These are phyloP conservation scores for Clamator glandarius DNA, from an alignment of 2,797 vertebrate genomes.

Conservation along the genomic window DNA sequence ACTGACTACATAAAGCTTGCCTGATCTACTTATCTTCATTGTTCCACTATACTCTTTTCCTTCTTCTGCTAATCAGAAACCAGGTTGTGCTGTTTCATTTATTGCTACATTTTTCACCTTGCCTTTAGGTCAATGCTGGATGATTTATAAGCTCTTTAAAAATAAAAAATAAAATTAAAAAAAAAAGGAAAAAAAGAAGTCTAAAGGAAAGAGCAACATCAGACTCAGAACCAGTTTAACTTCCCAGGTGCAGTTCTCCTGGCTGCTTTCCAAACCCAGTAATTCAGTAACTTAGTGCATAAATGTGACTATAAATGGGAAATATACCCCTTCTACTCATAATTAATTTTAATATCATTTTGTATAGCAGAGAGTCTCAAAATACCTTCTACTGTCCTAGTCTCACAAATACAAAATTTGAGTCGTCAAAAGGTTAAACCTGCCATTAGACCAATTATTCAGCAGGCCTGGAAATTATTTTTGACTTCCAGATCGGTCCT, in stretches of 20 bases:
- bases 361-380: neutral
- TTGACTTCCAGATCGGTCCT: neutral
- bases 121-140: neutral
- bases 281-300: slow-evolving; percentile 26
- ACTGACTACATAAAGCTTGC: neutral
- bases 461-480: neutral
- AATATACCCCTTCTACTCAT: neutral
- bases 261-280: slow-evolving; percentile 37
- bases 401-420: neutral
- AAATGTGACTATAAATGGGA: neutral
- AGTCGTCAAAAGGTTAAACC: neutral
- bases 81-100: neutral
- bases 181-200: neutral
- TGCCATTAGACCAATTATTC: neutral
- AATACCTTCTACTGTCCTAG: neutral
- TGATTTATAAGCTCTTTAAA: neutral
- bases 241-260: slow-evolving; percentile 31
- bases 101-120: neutral
- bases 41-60: neutral
- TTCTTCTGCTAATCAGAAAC: neutral
- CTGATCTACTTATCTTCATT: neutral
- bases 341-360: slow-evolving; percentile 24
- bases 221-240: slow-evolving; percentile 36
- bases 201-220: neutral
- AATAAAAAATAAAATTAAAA: neutral